Base-by-base conservation (phyloP, 2,113 vertebrate species). In the Corydoras sp. region DNA sequence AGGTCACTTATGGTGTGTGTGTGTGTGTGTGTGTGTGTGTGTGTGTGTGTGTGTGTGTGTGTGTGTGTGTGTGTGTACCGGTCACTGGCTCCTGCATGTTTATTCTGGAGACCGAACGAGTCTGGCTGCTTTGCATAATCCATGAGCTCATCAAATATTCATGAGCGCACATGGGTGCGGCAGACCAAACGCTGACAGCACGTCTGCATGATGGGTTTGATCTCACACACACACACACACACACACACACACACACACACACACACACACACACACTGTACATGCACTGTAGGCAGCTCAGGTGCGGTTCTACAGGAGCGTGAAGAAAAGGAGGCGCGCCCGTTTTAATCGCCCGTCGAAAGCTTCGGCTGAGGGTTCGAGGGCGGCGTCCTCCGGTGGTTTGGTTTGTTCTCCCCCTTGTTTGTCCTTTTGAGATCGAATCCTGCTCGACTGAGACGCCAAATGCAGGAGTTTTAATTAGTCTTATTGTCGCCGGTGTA, bases 141-240 rank as follows among this genome's bases (percentile, higher is more conserved):
- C 82, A 90, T 83, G 72, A 86, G 65, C 60, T 82, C 74, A 82
- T 90, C 77, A 88, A 90, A 85, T 88, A 89, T 90, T 87, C 82
- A 88, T 84, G 71, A 86, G 84, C 82, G 84, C 32, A 85, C 81
- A 80, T 73, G 60, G 54, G 80, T n/a, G 50, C 58, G 48, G 65
- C 66, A 56, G 65, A 73, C 55, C 50, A 35, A 62, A 43, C n/a
- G 53, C 30, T 68, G 32, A 31, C 70, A 73, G 55, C 50, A 43
- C 30, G 14, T 58, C 51, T 69, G 58, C 32, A 48, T 5, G 48
- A 18, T 43, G 55, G 24, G 13, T 75, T 18, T 29, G 10, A 13
- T 31, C 30, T 48, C 5, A 1, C 30, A 55, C 15, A 15, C 31
- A 14, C 43, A 73, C n/a, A 18, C 30, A 7, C 43, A 5, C 31